A percentile compares a stretch with the other conserved stretches of the same genome.
phyloP scores from a whole-genome alignment of 1,140 invertebrate species.

The Gonioctena quinquepunctata region DNA sequence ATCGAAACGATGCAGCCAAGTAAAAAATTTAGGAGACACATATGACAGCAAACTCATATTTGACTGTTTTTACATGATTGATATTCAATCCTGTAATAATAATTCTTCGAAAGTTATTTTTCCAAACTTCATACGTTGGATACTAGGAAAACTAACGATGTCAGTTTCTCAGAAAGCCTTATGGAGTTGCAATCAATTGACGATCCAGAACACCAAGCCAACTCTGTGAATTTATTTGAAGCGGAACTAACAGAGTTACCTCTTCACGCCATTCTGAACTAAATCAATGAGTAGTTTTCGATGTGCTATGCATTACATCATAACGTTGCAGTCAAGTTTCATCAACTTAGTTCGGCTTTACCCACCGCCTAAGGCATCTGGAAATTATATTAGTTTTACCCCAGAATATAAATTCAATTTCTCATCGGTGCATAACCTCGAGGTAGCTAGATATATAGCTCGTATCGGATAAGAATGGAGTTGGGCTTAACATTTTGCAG shows the following conservation, averaged over 20 bases:
- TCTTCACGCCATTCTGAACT: background rate
- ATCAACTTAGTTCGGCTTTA: conserved; percentile 9
- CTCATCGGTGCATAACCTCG: background rate
- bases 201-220: background rate
- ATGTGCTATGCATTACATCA: conserved; percentile 9
- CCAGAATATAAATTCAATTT: conserved; percentile 12
- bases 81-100: too few relatives aligned
- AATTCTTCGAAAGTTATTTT: too few relatives aligned
- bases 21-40: too few relatives aligned
- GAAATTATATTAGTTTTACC: conserved; percentile 16
- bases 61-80: too few relatives aligned
- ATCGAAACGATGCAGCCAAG: too few relatives aligned
- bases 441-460: background rate
- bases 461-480: background rate
- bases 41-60: too few relatives aligned
- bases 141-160: too few relatives aligned
- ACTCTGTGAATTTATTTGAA: background rate
- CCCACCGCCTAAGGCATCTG: conserved; percentile 4
- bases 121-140: too few relatives aligned
- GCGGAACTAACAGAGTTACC: conserved; percentile 4
- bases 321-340: conserved; percentile 11
- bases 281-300: conserved; percentile 15
- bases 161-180: background rate
- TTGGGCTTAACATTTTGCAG: background rate
- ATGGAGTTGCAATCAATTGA: background rate